These are phyloP conservation scores for Oscheius sp. DNA, from an alignment of 2,888 invertebrate species.

Conservation along the genomic window DNA sequence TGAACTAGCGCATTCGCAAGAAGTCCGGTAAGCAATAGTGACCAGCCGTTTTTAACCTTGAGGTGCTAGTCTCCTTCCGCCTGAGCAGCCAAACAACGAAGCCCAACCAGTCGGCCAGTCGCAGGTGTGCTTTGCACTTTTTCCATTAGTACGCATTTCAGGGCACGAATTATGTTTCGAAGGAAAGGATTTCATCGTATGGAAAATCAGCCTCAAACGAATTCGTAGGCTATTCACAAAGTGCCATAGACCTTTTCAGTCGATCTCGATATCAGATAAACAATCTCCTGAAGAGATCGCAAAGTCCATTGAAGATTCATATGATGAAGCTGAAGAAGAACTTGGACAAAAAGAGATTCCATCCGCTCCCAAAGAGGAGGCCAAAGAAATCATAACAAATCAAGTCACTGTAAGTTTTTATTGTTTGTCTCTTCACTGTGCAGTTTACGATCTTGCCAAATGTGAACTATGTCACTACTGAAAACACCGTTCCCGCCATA, in stretches of 20 bases:
- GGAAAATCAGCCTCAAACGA: background rate
- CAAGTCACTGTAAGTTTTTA: constrained; percentile 18
- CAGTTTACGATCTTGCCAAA: background rate
- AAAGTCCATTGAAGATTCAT: constrained; percentile 25
- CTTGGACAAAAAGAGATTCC: background rate
- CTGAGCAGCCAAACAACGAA: background rate
- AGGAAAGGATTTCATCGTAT: background rate
- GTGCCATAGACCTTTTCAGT: background rate
- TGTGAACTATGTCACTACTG: constrained; percentile 12
- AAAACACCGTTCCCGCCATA: background rate
- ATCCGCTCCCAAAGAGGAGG: background rate
- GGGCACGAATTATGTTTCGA: constrained; percentile 1
- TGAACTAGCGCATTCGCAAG: background rate
- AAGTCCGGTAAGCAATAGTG: background rate
- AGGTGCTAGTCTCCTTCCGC: constrained; percentile 2
- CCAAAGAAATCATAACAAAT: background rate
- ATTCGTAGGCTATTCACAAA: background rate
- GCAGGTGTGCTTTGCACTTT: background rate
- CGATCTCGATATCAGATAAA: background rate
- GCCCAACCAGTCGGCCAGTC: background rate
- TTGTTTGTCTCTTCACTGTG: background rate
- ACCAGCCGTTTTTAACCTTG: background rate
- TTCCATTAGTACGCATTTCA: background rate
- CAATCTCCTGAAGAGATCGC: constrained; percentile 9
- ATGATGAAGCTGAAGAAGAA: constrained; percentile 1